Conservation (phyloP, 37 sponge, comb jelly and placozoan species). For the Geodia barretti region DNA sequence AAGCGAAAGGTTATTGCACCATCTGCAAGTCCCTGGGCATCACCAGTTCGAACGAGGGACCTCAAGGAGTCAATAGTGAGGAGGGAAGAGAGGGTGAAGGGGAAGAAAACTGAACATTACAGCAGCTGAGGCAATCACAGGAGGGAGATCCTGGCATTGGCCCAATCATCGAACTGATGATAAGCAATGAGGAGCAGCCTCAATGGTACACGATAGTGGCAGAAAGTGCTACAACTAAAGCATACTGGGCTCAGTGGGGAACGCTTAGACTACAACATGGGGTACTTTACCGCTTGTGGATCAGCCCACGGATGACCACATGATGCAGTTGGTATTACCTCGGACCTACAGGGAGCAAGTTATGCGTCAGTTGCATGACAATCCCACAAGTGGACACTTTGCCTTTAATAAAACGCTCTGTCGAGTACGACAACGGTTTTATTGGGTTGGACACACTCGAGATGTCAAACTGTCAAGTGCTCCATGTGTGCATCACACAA, state of each 20-base stretch:
- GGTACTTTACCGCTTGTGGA: slow-evolving; percentile 5
- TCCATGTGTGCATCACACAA: slow-evolving; percentile 6
- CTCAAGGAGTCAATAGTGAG: too few species aligned
- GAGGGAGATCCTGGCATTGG: neutral
- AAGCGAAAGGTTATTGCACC: slow-evolving; percentile 31
- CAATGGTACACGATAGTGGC: neutral
- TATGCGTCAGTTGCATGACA: neutral
- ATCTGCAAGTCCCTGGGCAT: slow-evolving; percentile 52
- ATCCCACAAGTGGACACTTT: slow-evolving; percentile 13
- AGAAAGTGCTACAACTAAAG: neutral
- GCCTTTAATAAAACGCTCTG: slow-evolving; percentile 1
- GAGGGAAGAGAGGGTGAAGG: neutral
- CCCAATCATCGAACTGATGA: slow-evolving; percentile 7
- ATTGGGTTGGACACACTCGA: slow-evolving; percentile 7
- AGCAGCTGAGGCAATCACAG: neutral
- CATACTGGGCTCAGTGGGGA: slow-evolving; percentile 23
- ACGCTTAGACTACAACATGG: slow-evolving; percentile 1
- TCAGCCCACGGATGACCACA: slow-evolving; percentile 3
- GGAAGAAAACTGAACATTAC: neutral
- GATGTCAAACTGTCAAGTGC: slow-evolving; percentile 2
- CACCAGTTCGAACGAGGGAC: too few species aligned
- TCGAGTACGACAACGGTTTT: slow-evolving; percentile 11
- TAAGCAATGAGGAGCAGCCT: neutral
- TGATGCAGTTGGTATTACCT: slow-evolving; percentile 20
- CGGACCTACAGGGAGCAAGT: neutral